Evolutionary conservation across 2,797 vertebrate genomes (phyloP).

Genomic region (Meriones psammophilus): DNA sequence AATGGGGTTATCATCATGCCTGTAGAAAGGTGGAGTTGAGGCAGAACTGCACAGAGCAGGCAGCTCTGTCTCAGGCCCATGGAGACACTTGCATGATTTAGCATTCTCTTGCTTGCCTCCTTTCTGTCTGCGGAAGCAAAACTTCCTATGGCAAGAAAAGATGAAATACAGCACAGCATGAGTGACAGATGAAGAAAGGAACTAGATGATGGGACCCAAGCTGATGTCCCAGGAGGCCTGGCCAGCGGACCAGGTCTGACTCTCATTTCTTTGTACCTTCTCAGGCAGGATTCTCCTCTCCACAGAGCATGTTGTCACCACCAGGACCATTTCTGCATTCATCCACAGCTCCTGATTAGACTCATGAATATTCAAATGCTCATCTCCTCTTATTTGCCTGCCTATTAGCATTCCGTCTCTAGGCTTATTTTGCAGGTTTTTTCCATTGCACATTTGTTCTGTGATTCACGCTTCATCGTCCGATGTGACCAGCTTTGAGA

Average conservation of each 20-base stretch:
- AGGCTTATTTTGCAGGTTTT: slow-evolving; percentile 67
- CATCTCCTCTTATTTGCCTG: slow-evolving; percentile 83
- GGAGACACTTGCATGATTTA: not conserved
- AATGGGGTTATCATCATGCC: not conserved
- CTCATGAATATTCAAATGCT: slow-evolving; percentile 86
- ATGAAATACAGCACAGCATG: not conserved
- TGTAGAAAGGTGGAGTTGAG: not conserved
- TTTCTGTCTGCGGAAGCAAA: slow-evolving; percentile 26
- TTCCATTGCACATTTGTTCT: slow-evolving; percentile 75
- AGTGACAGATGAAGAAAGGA: slow-evolving; percentile 49
- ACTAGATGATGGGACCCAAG: not conserved
- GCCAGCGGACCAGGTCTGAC: not conserved
- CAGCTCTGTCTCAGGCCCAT: not conserved
- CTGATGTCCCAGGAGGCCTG: not conserved
- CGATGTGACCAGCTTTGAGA: slow-evolving; percentile 71
- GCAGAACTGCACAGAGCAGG: not conserved
- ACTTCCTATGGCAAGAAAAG: slow-evolving; percentile 29
- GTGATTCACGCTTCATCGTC: slow-evolving; percentile 71
- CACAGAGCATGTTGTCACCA: slow-evolving; percentile 41
- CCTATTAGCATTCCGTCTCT: slow-evolving; percentile 82
- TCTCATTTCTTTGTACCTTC: slow-evolving; percentile 9
- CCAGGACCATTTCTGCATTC: slow-evolving; percentile 76
- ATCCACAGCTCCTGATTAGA: slow-evolving; percentile 81
- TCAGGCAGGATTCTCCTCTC: slow-evolving; percentile 61
- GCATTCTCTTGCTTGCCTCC: not conserved